These are phyloP conservation scores for Brachyrhaphis roseni DNA, from an alignment of 2,797 vertebrate genomes.

Conservation along the genomic window DNA sequence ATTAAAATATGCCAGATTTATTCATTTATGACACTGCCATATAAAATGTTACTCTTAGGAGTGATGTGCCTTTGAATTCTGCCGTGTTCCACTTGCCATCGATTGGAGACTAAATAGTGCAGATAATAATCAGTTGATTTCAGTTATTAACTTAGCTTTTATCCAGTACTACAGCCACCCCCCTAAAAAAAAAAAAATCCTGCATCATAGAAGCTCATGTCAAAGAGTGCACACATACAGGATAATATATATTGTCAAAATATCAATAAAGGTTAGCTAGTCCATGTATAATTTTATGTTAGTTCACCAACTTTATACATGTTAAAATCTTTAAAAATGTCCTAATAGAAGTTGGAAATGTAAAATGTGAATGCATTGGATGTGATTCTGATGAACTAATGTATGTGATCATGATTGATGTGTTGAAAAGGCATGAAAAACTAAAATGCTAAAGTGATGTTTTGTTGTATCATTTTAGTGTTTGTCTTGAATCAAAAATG, in stretches of 20 bases:
- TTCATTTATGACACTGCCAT: background rate
- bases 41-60: background rate
- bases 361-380: background rate
- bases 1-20: constrained; percentile 1
- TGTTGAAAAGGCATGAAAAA: background rate
- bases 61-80: background rate
- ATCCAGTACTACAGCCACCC: background rate
- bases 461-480: constrained; percentile 13
- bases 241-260: background rate
- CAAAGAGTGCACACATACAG: background rate
- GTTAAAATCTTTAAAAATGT: background rate
- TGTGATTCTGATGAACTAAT: background rate
- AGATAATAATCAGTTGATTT: background rate
- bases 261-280: background rate
- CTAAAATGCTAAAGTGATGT: background rate
- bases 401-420: background rate
- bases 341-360: background rate
- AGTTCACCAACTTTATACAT: background rate
- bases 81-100: background rate
- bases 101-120: background rate
- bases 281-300: background rate
- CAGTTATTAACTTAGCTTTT: background rate
- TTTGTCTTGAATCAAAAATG: constrained; percentile 9
- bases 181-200: background rate
- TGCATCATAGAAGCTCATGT: background rate